Base-by-base conservation (phyloP, 2,797 vertebrate species). In the Pangasius sanitwongsei region DNA sequence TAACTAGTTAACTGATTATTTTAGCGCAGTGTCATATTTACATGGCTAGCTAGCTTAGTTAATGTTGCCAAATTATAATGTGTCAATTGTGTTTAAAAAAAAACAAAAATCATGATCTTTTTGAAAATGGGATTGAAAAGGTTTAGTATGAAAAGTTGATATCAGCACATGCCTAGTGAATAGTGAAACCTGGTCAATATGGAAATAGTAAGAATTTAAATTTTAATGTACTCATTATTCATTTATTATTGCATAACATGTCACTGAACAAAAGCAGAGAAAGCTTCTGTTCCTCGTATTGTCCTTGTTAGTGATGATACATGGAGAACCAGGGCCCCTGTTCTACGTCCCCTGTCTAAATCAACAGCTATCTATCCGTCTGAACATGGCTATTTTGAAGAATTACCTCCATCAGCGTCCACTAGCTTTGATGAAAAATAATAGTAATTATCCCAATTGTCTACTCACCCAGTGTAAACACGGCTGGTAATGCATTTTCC, bases 391-490 rank as follows among this genome's bases (percentile, higher is more conserved):
- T 82, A 91, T 89, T 92, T 90, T 41, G 34, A 63, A 83, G 80
- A 89, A 88, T 90, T 89, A 90, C 86, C 87, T 82, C 87, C 89
- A 91, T 90, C 82, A 89, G 88, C 78, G 25, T 83, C 88, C 87
- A 85, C 72, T 50, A 55, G 86, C 87, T 92, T 92, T 89, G 90
- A 90, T 91, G 87, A 92, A 90, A 89, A 90, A 91, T 92, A 53
- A 92, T 82, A 83, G 87, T 92, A 90, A 92, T 92, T 92, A 92
- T 89, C 63, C 89, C 85, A 90, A 92, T 87, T 89, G 91, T 87
- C 63, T 67, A 87, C 89, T 72, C 34, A 59, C 50, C 61, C 80
- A 89, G 90, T 44, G 61, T 88, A 91, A 90, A 91, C 90, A 86
- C 72, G 44, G 53, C 74, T 31, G 78, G 85, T 91, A 91, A 91